These are phyloP conservation scores for Leptarthrus brevirostris DNA, from an alignment of 2,888 invertebrate species.

Conservation along the genomic window DNA sequence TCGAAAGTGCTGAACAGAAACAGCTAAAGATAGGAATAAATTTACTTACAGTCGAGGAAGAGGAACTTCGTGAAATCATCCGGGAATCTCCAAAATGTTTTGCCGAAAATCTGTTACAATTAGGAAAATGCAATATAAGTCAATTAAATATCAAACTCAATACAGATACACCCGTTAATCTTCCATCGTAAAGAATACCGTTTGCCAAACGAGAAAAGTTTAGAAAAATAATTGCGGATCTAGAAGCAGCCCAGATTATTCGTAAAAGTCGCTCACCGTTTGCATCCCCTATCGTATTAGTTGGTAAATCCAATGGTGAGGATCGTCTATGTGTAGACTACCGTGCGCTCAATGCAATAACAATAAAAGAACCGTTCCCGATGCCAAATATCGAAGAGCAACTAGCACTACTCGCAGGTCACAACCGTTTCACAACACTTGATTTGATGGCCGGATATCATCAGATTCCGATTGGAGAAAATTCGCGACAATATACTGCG, in stretches of 20 bases:
- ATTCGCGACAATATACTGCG: conserved; percentile 60
- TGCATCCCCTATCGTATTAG: conserved; percentile 57
- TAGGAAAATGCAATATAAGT: not conserved
- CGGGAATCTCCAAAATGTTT: not conserved
- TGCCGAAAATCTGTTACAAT: not conserved
- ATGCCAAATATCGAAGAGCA: conserved; percentile 63
- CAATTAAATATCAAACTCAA: not conserved
- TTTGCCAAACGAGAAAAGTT: not conserved
- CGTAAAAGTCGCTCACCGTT: conserved; percentile 49
- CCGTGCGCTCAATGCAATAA: conserved; percentile 58
- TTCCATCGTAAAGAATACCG: not conserved
- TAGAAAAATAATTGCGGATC: not conserved
- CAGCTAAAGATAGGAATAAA: not conserved
- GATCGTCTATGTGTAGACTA: conserved; percentile 58
- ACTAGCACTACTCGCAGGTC: conserved; percentile 58
- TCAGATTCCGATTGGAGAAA: conserved; percentile 60
- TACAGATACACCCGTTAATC: not conserved
- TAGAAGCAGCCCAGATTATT: not conserved
- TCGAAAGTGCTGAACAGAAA: not conserved
- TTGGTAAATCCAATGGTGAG: conserved; percentile 56
- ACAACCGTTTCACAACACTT: conserved; percentile 58
- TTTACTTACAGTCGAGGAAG: not conserved
- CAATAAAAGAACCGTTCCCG: conserved; percentile 60
- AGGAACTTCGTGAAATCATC: not conserved
- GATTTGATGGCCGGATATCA: conserved; percentile 61